These are phyloP conservation scores for Eubasilissa regina DNA, from an alignment of 1,140 invertebrate species.

Conservation along the genomic window DNA sequence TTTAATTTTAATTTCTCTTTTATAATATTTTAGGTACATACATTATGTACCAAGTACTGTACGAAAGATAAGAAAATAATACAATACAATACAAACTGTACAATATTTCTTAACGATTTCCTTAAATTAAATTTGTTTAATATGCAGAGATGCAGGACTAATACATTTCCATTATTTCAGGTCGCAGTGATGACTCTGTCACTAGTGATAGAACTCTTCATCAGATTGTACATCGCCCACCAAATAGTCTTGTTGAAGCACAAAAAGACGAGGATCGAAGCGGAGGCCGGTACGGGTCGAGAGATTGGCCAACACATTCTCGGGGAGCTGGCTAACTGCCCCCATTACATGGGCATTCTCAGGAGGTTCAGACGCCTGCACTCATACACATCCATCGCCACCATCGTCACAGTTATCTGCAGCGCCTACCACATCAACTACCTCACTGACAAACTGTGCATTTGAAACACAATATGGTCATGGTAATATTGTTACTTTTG, in stretches of 20 bases:
- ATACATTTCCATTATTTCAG: constrained; percentile 69
- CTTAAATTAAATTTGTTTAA: too few relatives aligned
- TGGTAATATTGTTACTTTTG: not conserved
- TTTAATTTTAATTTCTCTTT: too few relatives aligned
- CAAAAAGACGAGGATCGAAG: constrained; percentile 80
- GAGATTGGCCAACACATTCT: constrained; percentile 80
- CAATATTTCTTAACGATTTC: too few relatives aligned
- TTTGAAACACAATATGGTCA: constrained; percentile 34
- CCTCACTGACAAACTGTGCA: constrained; percentile 53
- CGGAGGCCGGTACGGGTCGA: constrained; percentile 79
- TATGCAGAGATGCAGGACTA: too few relatives aligned
- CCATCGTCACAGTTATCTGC: constrained; percentile 81
- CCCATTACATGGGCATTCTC: constrained; percentile 80
- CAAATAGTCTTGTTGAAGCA: constrained; percentile 78
- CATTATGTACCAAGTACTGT: too few relatives aligned
- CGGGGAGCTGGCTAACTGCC: constrained; percentile 79
- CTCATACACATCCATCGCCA: constrained; percentile 80
- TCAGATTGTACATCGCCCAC: constrained; percentile 79
- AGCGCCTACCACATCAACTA: constrained; percentile 66
- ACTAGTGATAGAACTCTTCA: constrained; percentile 79
- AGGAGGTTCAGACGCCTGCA: constrained; percentile 79
- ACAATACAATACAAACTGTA: too few relatives aligned
- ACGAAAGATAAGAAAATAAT: too few relatives aligned
- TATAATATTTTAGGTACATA: too few relatives aligned
- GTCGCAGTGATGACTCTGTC: constrained; percentile 77